Evolutionary conservation across 2,888 invertebrate genomes (phyloP).

Genomic region (Agriotes lineatus): DNA sequence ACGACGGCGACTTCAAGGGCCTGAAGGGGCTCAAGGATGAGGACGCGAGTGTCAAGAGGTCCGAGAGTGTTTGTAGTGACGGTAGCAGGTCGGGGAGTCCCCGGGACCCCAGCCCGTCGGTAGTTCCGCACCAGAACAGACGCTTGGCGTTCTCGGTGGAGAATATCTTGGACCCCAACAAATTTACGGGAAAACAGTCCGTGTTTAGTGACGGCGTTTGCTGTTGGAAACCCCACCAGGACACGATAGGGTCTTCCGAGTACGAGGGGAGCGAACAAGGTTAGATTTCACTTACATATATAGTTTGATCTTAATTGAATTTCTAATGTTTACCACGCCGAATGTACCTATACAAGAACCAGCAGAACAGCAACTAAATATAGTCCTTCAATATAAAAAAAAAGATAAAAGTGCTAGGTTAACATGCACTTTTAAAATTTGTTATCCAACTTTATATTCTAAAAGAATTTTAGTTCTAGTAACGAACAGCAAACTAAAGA

Average conservation of each 20-base stretch:
- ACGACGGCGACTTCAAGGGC: conserved; percentile 55
- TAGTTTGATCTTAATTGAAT: no score
- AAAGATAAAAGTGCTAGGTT: no score
- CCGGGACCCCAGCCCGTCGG: conserved; percentile 63
- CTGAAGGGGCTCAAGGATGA: conserved; percentile 49
- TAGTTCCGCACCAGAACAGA: conserved; percentile 70
- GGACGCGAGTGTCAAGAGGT: conserved; percentile 56
- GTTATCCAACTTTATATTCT: no score
- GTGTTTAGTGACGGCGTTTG: conserved; percentile 64
- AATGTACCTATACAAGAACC: no score
- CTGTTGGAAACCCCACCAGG: conserved; percentile 69
- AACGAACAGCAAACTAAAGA: no score
- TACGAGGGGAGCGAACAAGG: conserved; percentile 69
- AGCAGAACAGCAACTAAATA: no score
- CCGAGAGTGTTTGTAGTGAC: conserved; percentile 67
- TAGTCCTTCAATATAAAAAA: no score
- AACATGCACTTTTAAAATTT: no score
- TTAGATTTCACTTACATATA: no score
- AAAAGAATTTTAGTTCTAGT: no score
- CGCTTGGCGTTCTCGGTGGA: conserved; percentile 90
- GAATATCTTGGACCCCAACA: conserved; percentile 90
- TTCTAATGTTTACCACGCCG: no score
- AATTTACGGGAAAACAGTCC: conserved; percentile 81
- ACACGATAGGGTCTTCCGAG: conserved; percentile 69
- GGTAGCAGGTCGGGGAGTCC: conserved; percentile 62